A percentile compares a stretch with the other conserved stretches of the same genome.
phyloP scores from a whole-genome alignment of 2,797 vertebrate species.

The Clarias fuscus region DNA sequence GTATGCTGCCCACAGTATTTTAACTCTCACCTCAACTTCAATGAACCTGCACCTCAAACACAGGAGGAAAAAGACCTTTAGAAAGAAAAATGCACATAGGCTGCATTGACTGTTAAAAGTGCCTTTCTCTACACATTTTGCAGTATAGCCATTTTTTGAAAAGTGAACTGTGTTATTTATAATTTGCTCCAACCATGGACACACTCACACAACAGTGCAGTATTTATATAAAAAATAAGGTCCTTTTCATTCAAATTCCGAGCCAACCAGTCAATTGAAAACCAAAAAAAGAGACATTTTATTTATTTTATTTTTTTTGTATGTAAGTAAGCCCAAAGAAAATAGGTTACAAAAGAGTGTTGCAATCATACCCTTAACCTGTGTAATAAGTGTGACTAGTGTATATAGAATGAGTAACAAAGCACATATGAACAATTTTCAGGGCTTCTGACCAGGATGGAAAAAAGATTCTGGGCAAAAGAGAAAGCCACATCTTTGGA shows the following conservation, averaged over 20 bases:
- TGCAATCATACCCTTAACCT: slow-evolving; percentile 75
- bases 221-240: slow-evolving; percentile 72
- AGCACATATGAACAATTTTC: slow-evolving; percentile 76
- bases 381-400: slow-evolving; percentile 68
- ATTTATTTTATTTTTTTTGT: slow-evolving; percentile 77
- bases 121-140: slow-evolving; percentile 70
- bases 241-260: slow-evolving; percentile 65
- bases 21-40: slow-evolving; percentile 63
- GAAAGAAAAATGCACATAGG: slow-evolving; percentile 66
- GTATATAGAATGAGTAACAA: slow-evolving; percentile 65
- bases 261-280: slow-evolving; percentile 79
- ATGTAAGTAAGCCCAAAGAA: slow-evolving; percentile 74
- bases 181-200: slow-evolving; percentile 68
- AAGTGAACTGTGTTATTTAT: slow-evolving; percentile 71
- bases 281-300: slow-evolving; percentile 70
- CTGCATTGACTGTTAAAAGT: slow-evolving; percentile 68
- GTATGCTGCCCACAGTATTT: slow-evolving; percentile 77
- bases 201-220: slow-evolving; percentile 66
- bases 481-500: slow-evolving; percentile 71
- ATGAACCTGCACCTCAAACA: slow-evolving; percentile 73
- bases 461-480: slow-evolving; percentile 67
- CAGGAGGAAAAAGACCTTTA: slow-evolving; percentile 63
- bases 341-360: slow-evolving; percentile 64
- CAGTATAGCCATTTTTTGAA: slow-evolving; percentile 65
- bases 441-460: slow-evolving; percentile 70